These are phyloP conservation scores for Macaca fascicularis DNA, from an alignment of 2,113 vertebrate genomes.

Conservation along the genomic window DNA sequence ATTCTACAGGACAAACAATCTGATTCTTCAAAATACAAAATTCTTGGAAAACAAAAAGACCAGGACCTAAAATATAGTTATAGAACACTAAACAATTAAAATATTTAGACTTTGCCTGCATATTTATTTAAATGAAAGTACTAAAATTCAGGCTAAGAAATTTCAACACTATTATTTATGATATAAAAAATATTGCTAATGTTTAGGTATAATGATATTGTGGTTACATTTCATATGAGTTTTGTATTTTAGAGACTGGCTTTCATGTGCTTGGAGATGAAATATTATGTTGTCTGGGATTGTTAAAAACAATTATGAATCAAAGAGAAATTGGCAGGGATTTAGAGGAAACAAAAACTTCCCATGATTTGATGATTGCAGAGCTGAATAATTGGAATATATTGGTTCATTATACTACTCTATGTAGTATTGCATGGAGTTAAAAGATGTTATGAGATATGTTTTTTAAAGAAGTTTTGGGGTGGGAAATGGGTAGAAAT, in stretches of 20 bases:
- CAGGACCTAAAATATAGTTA: neutral
- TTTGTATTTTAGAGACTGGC: neutral
- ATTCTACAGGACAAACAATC: neutral
- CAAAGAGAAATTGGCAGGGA: neutral
- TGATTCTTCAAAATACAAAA: neutral
- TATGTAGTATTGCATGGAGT: neutral
- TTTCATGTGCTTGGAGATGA: neutral
- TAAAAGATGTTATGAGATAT: neutral
- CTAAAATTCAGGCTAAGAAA: neutral
- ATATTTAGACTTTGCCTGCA: neutral
- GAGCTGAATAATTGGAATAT: neutral
- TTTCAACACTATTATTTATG: neutral
- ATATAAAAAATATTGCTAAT: neutral
- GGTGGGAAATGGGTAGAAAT: neutral
- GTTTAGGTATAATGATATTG: neutral
- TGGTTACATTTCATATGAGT: too few relatives aligned
- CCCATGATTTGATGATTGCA: neutral
- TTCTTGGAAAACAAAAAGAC: neutral
- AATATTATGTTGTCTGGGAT: neutral
- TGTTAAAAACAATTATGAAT: neutral
- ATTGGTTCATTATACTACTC: neutral
- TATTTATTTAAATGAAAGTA: neutral
- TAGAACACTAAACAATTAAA: neutral
- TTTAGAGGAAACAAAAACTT: neutral
- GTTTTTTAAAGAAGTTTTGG: neutral